Conservation (phyloP, 2,888 invertebrate species). For the Invenusta paracnida region DNA sequence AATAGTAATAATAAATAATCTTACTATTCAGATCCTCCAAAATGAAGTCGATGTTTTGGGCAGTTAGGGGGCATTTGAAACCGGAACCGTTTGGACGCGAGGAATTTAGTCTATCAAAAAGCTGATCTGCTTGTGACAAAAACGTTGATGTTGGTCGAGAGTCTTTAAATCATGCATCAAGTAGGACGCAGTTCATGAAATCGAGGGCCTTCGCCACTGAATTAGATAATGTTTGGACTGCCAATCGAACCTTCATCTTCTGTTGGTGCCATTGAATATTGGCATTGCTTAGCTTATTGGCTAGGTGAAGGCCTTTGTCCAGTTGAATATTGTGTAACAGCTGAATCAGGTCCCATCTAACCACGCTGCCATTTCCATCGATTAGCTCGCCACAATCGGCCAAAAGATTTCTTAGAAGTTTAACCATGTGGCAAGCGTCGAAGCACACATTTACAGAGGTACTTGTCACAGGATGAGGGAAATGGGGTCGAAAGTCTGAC, state of each 20-base stretch:
- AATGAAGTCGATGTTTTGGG: not conserved
- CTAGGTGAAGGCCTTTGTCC: not conserved
- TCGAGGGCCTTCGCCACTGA: not conserved
- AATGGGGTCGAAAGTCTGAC: not conserved
- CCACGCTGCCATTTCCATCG: not conserved
- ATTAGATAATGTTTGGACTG: not conserved
- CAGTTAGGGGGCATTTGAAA: not conserved
- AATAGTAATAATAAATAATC: too few species aligned
- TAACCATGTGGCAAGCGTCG: not conserved
- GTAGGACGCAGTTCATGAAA: not conserved
- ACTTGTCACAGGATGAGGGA: not conserved
- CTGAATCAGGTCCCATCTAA: not conserved
- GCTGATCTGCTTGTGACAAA: not conserved
- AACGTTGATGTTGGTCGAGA: not conserved
- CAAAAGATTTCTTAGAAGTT: not conserved
- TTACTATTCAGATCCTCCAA: not conserved
- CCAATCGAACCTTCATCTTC: not conserved
- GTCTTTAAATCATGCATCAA: not conserved
- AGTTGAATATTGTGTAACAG: not conserved
- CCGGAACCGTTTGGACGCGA: not conserved
- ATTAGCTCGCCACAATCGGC: not conserved
- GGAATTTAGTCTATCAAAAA: not conserved
- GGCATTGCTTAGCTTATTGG: not conserved
- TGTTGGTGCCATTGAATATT: not conserved
- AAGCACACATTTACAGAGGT: not conserved